Evolutionary conservation across 2,797 vertebrate genomes (phyloP).

Genomic region (Mionectes olivaceus): DNA sequence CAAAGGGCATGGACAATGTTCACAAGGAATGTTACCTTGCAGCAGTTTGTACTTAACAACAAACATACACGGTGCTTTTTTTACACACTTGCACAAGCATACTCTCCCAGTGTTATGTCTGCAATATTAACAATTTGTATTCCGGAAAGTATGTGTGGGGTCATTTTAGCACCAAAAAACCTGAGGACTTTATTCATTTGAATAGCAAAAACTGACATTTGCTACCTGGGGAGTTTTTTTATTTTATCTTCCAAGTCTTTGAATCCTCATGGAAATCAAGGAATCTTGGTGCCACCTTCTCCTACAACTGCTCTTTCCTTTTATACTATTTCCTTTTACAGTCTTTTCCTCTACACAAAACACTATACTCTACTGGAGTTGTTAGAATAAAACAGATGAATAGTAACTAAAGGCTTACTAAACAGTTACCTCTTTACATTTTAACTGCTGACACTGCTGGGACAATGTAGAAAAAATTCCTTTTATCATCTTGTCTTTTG

Average conservation of each 20-base stretch:
- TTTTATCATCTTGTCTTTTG: not conserved
- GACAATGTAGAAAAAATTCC: not conserved
- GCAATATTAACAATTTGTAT: not conserved
- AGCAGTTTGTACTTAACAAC: not conserved
- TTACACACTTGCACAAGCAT: not conserved
- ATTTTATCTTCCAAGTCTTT: not conserved
- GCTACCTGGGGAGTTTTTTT: not conserved
- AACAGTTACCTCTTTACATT: not conserved
- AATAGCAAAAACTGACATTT: not conserved
- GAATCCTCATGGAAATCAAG: not conserved
- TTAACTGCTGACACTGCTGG: not conserved
- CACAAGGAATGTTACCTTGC: not conserved
- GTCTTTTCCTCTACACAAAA: not conserved
- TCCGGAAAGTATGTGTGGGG: not conserved
- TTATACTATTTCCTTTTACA: not conserved
- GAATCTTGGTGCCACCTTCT: not conserved
- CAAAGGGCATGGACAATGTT: not conserved
- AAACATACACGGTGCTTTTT: accelerated
- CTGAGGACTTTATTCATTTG: not conserved
- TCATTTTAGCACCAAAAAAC: not conserved
- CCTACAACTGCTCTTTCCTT: not conserved
- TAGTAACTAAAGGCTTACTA: not conserved
- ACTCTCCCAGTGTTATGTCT: not conserved
- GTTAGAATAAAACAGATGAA: not conserved
- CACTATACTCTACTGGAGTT: not conserved